Base-by-base conservation (phyloP, 2,797 vertebrate genomes). In the Falco rusticolus region DNA sequence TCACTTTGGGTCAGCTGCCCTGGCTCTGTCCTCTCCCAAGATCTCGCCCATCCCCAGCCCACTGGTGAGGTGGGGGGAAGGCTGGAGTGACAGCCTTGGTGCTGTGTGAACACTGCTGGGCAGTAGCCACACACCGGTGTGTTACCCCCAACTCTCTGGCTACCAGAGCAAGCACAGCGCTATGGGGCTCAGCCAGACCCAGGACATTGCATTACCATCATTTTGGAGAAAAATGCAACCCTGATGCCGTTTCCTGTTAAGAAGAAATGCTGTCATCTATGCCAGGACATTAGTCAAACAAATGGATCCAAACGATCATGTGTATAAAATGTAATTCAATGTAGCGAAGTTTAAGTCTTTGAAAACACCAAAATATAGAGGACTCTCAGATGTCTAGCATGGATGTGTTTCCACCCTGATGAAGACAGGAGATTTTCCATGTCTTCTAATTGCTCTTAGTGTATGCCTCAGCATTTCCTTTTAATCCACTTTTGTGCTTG, bases 271-370 rank as follows among this genome's bases (percentile, higher is more conserved):
- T 70, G 20, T 70, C 39, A 25, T 50, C 26, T 25, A 26, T 64
- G 5, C 9, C 47, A 89, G 21, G 16, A 48, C 3, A 17, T 45
- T 50, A 28, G 61, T 71, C 0, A 0, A 84, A 68, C 11, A 65
- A 93, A 90, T 26, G 17, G 16, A 77, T 78, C 24, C 7, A 72
- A 86, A 87, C 41, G 18, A 84, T 60, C 22, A 13, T 65, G 7
- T 29, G 3, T 22, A 51, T 51, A n/a, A 81, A 84, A 57, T 37
- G 26, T 14, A 50, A 69, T 41, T 51, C 64, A 66, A 0, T 39
- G 7, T 22, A 77, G 14, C 5, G 65, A 18, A 84, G 20, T 80
- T 65, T 82, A 88, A 48, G n/a, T 51, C 21, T 45, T 9, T 78
- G 22, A 53, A 78, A 77, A 47, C 9, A 54, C 1, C 21, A 60